These are phyloP conservation scores for rabbit (Oryctolagus cuniculus) DNA, from an alignment of 2,113 vertebrate genomes.

Conservation along the genomic window DNA sequence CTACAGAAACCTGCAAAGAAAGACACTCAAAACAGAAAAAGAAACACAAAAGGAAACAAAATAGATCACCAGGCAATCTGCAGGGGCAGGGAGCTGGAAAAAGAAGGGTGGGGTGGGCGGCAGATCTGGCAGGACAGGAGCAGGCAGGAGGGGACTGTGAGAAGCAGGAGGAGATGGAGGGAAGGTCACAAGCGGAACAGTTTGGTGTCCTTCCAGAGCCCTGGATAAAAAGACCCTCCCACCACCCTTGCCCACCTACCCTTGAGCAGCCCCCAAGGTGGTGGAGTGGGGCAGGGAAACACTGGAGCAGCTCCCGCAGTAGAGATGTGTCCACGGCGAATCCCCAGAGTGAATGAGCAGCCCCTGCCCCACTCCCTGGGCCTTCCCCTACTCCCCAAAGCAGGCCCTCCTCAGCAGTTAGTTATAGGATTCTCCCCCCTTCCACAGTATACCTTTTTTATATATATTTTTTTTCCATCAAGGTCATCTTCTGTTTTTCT, in stretches of 20 bases:
- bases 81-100: too few relatives aligned
- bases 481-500: constrained; percentile 83
- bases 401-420: constrained; percentile 85
- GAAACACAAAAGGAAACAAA: too few relatives aligned
- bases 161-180: too few relatives aligned
- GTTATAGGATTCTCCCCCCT: constrained; percentile 85
- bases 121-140: too few relatives aligned
- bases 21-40: too few relatives aligned
- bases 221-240: constrained; percentile 79
- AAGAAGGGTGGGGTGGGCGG: too few relatives aligned
- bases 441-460: constrained; percentile 85
- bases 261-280: constrained; percentile 72
- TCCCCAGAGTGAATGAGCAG: constrained; percentile 78
- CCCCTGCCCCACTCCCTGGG: constrained; percentile 26
- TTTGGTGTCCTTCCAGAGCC: constrained; percentile 82
- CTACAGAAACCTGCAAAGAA: too few relatives aligned
- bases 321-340: constrained; percentile 79
- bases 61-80: too few relatives aligned
- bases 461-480: constrained; percentile 85
- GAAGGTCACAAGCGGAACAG: too few relatives aligned
- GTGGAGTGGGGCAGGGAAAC: constrained; percentile 66
- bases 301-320: constrained; percentile 76
- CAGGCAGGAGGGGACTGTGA: too few relatives aligned
- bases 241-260: constrained; percentile 79
- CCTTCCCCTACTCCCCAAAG: neutral